phyloP scores from a whole-genome alignment of 2,888 invertebrate species.

The Thecophora atra region DNA sequence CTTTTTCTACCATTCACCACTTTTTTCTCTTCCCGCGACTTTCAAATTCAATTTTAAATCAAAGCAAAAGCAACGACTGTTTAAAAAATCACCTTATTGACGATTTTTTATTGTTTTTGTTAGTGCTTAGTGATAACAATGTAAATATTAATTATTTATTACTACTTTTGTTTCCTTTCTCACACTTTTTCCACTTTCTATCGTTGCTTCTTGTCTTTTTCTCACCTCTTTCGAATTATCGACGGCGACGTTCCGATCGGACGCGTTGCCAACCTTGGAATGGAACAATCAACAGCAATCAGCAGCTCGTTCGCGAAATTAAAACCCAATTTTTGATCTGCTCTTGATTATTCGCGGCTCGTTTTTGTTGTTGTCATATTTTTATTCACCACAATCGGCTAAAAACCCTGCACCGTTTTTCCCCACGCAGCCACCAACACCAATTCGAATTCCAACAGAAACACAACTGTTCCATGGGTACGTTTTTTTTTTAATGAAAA shows the following conservation, averaged over 20 bases:
- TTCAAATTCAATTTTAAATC: no score
- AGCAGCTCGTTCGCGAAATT: neutral
- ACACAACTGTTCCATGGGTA: conserved; percentile 47
- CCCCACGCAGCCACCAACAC: conserved; percentile 17
- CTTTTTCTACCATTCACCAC: no score
- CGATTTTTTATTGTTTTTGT: no score
- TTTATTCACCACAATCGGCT: conserved; percentile 4
- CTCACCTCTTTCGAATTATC: conserved; percentile 8
- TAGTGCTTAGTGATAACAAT: no score
- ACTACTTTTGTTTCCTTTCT: no score
- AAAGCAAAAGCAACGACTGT: conserved; percentile 38
- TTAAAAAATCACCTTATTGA: no score
- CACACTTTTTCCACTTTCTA: conserved; percentile 34
- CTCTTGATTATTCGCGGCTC: conserved; percentile 1
- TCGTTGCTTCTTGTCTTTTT: conserved; percentile 11
- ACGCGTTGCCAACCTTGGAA: conserved; percentile 16
- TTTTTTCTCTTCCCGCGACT: no score
- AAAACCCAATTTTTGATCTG: neutral
- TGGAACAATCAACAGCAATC: conserved; percentile 49
- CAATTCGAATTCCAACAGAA: conserved; percentile 38
- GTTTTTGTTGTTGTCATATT: conserved; percentile 29
- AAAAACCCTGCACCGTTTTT: conserved; percentile 34
- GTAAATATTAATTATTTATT: no score
- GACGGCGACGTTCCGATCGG: conserved; percentile 24
- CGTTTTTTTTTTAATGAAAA: no score